Evolutionary conservation across 2,888 invertebrate species (phyloP).

Genomic region (Proisotoma minuta): DNA sequence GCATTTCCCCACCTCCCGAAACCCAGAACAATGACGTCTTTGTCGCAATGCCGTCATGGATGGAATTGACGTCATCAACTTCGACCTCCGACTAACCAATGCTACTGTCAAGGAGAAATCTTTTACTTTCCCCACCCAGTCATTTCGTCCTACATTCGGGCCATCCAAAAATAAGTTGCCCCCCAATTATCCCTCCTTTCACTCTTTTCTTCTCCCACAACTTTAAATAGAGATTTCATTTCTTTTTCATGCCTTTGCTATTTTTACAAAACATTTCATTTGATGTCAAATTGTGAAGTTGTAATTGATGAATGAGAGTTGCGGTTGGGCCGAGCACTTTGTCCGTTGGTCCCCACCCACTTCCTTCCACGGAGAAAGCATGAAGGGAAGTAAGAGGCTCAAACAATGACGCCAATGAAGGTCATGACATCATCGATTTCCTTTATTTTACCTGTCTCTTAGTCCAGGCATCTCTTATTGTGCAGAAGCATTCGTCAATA

Average conservation of each 20-base stretch:
- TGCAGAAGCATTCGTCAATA: neutral
- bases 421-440: slow-evolving; percentile 39
- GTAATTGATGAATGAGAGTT: neutral
- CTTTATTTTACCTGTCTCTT: slow-evolving; percentile 15
- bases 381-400: neutral
- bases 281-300: too few relatives aligned
- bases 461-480: neutral
- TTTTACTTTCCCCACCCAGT: slow-evolving; percentile 1
- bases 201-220: neutral
- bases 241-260: too few relatives aligned
- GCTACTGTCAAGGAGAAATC: slow-evolving; percentile 5
- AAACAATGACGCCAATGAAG: slow-evolving; percentile 21
- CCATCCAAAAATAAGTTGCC: neutral
- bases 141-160: neutral
- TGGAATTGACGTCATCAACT: slow-evolving; percentile 33
- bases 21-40: slow-evolving; percentile 42
- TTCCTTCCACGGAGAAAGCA: neutral
- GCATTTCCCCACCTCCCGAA: neutral
- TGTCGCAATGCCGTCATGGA: slow-evolving; percentile 42
- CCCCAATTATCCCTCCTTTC: too few relatives aligned
- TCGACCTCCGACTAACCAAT: neutral
- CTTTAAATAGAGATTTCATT: neutral
- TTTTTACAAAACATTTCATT: too few relatives aligned
- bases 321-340: neutral
- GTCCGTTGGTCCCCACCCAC: neutral